These are phyloP conservation scores for Phanerotoma sp. DNA, from an alignment of 2,888 invertebrate genomes.

Conservation along the genomic window DNA sequence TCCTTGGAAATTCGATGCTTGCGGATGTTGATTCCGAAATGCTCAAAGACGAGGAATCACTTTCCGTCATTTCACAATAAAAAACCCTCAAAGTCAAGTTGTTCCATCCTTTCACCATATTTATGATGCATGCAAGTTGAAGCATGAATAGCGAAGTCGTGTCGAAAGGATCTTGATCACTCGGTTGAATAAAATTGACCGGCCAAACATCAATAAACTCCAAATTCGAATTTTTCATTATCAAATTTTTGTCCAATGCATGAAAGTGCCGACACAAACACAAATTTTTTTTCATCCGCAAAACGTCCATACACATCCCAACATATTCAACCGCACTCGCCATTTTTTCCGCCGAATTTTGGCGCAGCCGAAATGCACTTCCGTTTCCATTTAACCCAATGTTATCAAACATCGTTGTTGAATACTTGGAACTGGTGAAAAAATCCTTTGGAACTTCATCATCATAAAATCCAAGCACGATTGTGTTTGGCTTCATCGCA, in stretches of 20 bases:
- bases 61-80: constrained; percentile 67
- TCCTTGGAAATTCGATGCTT: constrained; percentile 50
- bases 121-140: constrained; percentile 93
- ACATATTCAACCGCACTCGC: constrained; percentile 72
- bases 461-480: constrained; percentile 93
- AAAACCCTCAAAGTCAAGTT: constrained; percentile 83
- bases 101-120: constrained; percentile 89
- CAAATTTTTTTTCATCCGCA: constrained; percentile 92
- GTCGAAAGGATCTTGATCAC: constrained; percentile 79
- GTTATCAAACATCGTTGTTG: constrained; percentile 61
- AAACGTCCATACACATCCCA: constrained; percentile 80
- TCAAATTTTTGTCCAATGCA: constrained; percentile 74
- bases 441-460: constrained; percentile 74
- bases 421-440: constrained; percentile 62
- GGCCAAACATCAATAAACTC: constrained; percentile 98
- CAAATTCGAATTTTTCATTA: constrained; percentile 65
- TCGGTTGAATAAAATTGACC: constrained; percentile 83
- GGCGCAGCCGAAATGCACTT: constrained; percentile 62
- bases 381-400: constrained; percentile 51
- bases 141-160: constrained; percentile 93
- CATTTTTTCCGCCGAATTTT: constrained; percentile 56
- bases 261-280: constrained; percentile 92
- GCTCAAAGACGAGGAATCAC: constrained; percentile 46
- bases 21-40: constrained; percentile 53
- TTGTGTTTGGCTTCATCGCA: constrained; percentile 99